Conservation (phyloP, 2,888 invertebrate genomes). For the Uropetala carovei region DNA sequence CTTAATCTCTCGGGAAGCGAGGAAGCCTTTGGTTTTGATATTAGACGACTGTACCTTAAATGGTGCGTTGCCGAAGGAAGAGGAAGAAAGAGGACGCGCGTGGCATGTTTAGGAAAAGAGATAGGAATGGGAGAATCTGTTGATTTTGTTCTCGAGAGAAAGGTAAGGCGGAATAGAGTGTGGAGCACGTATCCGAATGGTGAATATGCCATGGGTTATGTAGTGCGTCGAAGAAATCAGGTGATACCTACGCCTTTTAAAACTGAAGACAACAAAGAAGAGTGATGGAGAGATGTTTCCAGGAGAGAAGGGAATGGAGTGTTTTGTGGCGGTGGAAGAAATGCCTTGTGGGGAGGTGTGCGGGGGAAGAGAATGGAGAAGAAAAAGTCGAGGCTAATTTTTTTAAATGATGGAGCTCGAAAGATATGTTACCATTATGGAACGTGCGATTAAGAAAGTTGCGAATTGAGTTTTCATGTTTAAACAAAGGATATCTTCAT, state of each 20-base stretch:
- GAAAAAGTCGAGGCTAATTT: too few species aligned
- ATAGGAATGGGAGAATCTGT: background rate
- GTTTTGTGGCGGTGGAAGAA: background rate
- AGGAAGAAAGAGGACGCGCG: too few species aligned
- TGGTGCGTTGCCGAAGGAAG: background rate
- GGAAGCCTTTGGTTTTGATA: background rate
- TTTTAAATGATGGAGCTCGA: too few species aligned
- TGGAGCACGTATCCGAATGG: background rate
- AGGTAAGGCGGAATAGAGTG: background rate
- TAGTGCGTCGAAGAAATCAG: background rate
- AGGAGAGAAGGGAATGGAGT: background rate
- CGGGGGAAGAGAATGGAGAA: too few species aligned
- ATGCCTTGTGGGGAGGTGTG: too few species aligned
- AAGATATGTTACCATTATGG: too few species aligned
- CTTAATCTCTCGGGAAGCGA: background rate
- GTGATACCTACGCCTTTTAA: conserved; percentile 29
- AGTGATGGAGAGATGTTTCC: background rate
- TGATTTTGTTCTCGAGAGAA: background rate
- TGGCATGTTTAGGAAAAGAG: too few species aligned
- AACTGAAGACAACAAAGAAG: background rate
- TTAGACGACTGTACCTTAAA: background rate
- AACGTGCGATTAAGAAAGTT: too few species aligned
- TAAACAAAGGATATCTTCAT: too few species aligned
- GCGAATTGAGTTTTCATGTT: too few species aligned
- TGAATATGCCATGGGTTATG: background rate